Percentiles rank a stretch among this genome's conserved stretches.
These are phyloP conservation scores for Solenodon paradoxus DNA, from an alignment of 2,113 vertebrate genomes.

Conservation along the genomic window DNA sequence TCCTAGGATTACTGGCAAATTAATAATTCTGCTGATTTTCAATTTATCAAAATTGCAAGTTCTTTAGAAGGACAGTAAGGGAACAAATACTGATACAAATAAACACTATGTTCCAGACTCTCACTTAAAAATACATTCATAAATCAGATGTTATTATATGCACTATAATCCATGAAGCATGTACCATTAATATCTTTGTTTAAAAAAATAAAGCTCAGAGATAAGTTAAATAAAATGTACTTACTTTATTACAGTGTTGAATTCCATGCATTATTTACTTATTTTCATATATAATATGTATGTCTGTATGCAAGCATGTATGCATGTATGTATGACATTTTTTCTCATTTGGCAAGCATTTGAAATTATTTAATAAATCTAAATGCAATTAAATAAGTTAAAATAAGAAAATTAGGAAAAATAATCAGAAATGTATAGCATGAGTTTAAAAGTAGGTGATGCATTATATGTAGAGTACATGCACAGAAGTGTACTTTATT, in stretches of 20 bases:
- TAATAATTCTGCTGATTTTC: slow-evolving; percentile 70
- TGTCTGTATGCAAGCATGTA: not conserved
- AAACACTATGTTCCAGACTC: not conserved
- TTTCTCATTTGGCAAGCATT: not conserved
- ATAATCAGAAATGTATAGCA: not conserved
- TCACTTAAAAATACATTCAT: not conserved
- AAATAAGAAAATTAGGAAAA: not conserved
- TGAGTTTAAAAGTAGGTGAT: not conserved
- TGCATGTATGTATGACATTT: too few relatives aligned
- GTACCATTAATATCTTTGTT: not conserved
- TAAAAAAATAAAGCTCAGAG: not conserved
- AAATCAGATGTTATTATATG: not conserved
- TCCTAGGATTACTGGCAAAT: slow-evolving; percentile 63
- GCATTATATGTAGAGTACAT: not conserved
- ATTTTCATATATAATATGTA: not conserved
- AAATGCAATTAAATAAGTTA: not conserved
- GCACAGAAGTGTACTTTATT: not conserved
- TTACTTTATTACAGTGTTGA: not conserved
- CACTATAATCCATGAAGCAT: not conserved
- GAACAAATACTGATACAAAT: not conserved
- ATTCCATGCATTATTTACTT: not conserved
- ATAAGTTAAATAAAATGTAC: too few relatives aligned
- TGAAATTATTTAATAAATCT: slow-evolving; percentile 8
- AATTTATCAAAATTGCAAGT: slow-evolving; percentile 56
- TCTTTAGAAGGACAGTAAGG: slow-evolving; percentile 40